These are phyloP conservation scores for Mugil cephalus DNA, from an alignment of 2,113 vertebrate species.

Conservation along the genomic window DNA sequence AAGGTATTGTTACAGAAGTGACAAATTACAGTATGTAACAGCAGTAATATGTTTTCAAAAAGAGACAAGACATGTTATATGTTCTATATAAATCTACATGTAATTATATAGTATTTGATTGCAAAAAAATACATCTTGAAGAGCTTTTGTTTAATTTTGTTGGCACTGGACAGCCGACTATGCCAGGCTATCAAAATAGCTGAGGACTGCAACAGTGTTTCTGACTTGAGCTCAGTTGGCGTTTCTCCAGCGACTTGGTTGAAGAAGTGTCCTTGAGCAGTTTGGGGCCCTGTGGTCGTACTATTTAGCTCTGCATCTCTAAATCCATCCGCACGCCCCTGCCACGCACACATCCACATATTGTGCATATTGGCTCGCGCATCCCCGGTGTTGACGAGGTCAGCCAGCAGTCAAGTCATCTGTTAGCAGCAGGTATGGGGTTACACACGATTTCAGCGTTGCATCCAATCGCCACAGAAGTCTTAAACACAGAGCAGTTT, in stretches of 20 bases:
- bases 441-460: conserved; percentile 59
- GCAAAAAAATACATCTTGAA: not conserved
- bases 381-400: conserved; percentile 56
- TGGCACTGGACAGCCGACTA: not conserved
- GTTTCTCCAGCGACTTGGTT: conserved; percentile 44
- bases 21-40: too few species aligned
- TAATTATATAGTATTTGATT: not conserved
- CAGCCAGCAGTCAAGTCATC: conserved; percentile 73
- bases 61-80: not conserved
- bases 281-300: conserved; percentile 45
- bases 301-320: conserved; percentile 37
- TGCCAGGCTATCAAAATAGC: conserved; percentile 48
- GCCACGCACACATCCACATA: conserved; percentile 54
- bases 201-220: conserved; percentile 36
- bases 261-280: conserved; percentile 59
- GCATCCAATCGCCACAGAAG: conserved; percentile 63
- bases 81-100: not conserved
- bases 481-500: conserved; percentile 72
- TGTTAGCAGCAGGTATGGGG: conserved; percentile 60
- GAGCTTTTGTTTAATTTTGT: conserved; percentile 2
- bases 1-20: too few species aligned
- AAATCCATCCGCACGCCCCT: conserved; percentile 56
- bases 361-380: conserved; percentile 38
- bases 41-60: too few species aligned
- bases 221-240: conserved; percentile 33